These are phyloP conservation scores for Eristalinus aeneus DNA, from an alignment of 2,888 invertebrate species.

Conservation along the genomic window DNA sequence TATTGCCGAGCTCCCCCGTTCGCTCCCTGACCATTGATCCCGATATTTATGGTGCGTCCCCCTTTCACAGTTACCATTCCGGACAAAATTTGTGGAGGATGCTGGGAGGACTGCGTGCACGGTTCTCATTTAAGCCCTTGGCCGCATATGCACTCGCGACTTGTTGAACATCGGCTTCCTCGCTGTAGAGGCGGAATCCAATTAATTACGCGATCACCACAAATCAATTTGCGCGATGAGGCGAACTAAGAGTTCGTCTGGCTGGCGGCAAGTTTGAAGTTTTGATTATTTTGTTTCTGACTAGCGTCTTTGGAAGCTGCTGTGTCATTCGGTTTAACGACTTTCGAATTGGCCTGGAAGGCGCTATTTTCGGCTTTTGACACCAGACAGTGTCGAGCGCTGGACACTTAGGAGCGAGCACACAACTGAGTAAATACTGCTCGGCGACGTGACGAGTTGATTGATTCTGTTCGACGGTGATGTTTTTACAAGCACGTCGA, in stretches of 20 bases:
- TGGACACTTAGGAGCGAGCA: no score
- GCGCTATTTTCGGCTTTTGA: background rate
- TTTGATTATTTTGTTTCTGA: no score
- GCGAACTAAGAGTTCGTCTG: background rate
- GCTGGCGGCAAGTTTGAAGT: background rate
- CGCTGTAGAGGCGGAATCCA: background rate
- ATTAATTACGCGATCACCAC: background rate
- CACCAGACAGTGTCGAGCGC: background rate
- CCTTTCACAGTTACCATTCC: background rate
- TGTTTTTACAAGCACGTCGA: background rate
- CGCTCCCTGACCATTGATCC: background rate
- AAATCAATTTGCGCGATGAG: background rate
- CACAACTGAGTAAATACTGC: background rate
- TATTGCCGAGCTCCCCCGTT: background rate
- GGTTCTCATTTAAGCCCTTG: background rate
- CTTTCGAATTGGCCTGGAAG: background rate
- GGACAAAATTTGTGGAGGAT: background rate
- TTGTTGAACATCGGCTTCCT: background rate
- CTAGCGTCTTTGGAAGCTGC: background rate
- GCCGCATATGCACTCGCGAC: background rate
- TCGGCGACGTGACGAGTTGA: background rate
- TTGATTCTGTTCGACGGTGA: background rate
- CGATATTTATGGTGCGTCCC: background rate
- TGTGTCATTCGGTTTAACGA: background rate
- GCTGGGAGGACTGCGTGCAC: background rate